Evolutionary conservation across 2,888 invertebrate species (phyloP), one percentile per base, ranked within the genome.

Genomic region (Diarsia rubi): DNA sequence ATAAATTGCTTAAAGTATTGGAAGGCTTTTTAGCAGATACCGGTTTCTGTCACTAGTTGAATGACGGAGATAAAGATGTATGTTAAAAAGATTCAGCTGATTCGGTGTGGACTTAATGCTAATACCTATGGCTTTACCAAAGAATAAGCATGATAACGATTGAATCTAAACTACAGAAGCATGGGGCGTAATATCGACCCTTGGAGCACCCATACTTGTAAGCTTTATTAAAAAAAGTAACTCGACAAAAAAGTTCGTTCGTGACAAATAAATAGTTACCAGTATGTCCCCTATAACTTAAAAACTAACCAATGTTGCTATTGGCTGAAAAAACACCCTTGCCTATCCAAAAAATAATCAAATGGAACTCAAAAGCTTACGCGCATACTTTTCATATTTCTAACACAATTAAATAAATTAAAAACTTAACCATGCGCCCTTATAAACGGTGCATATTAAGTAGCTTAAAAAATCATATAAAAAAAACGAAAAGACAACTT

Each of bases 341-440:
- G 42, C 66, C 77, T 78, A 79, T 79, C 65, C 75, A 78, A 75
- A 75, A 72, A 73, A 67, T 57, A 59, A 82, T 69, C 31, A 69
- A 73, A 74, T 73, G 78, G 74, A 74, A 83, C 78, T 77, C 77
- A 49, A 82, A 82, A 77, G 75, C 75, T 80, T 69, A 82, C 73
- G 81, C 79, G 81, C 75, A 79, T 79, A 74, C 79, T 79, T 65
- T 81, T 75, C 74, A 86, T 85, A 84, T 76, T 84, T 80, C 64
- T 73, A 82, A 82, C 75, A 84, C 84, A 87, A 87, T 87, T 85
- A 85, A 87, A 87, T 85, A 85, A 86, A 87, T 87, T 86, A 84
- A 75, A 84, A 81, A 84, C 76, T 79, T 83, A 82, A 80, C 75
- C 84, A 80, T 76, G 79, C 75, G 67, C 82, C 82, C 81, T 78